Evolutionary conservation across 2,797 vertebrate genomes (phyloP), one percentile per base, ranked within the genome.

Genomic region (Siniperca undulata): DNA sequence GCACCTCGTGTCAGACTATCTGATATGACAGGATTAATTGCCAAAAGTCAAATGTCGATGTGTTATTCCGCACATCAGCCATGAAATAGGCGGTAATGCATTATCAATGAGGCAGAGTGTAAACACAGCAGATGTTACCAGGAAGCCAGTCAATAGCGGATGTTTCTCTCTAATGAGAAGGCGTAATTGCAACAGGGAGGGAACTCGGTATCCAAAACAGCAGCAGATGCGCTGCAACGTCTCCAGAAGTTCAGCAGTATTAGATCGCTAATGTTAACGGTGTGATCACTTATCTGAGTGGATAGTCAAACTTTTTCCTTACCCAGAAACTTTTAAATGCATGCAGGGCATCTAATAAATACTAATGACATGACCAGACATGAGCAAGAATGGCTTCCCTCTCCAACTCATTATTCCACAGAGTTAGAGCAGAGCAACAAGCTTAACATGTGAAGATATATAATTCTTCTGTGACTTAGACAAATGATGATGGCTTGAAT

Each of bases 101-200:
- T 95, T 93, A 94, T 94, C 92, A 89, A 85, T 89, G 81, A 92
- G 90, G 84, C 86, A 38, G 27, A 84, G 90, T 84, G 91, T 91
- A 90, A 94, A 90, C 91, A 82, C 75, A 84, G 85, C 93, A 91
- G 92, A 92, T 95, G 89, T 85, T 91, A 84, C 81, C 85, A 89
- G 89, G 87, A 93, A 92, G 86, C 73, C 82, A 62, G 86, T 91
- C 90, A 80, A 86, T 91, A 91, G 84, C 78, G 86, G 85, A 86
- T 90, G 87, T 91, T 90, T 85, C 78, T 83, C 77, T 79, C 88
- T 95, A 94, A 96, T 93, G 93, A 94, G 92, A 91, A 88, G 86
- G 71, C 66, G 56, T 93, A 92, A 94, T 94, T 92, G 91, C 89
- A 86, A 87, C 74, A 19, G 82, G 88, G 80, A 86, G 75, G 58